These are phyloP conservation scores for Bombyx huttoni DNA, from an alignment of 2,888 invertebrate genomes.

Conservation along the genomic window DNA sequence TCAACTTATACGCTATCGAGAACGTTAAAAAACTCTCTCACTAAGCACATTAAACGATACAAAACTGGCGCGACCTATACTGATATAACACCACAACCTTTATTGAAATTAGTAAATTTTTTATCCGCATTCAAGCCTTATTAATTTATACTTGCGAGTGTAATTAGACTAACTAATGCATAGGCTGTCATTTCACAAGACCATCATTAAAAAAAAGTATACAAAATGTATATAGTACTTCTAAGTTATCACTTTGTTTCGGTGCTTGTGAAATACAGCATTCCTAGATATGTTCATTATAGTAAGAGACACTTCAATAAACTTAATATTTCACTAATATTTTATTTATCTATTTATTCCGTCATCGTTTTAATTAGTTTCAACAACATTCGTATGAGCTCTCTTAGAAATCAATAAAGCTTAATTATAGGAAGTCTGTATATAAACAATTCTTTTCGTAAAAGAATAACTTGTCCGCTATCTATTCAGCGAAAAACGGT, in stretches of 20 bases:
- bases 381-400: slow-evolving; percentile 15
- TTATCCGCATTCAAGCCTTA: neutral
- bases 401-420: slow-evolving; percentile 33
- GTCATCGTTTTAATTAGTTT: neutral
- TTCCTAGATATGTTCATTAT: slow-evolving; percentile 1
- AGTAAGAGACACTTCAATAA: neutral
- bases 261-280: neutral
- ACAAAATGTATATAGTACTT: slow-evolving; percentile 8
- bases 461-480: slow-evolving; percentile 60
- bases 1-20: no score
- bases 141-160: neutral
- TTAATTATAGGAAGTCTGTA: slow-evolving; percentile 39
- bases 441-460: slow-evolving; percentile 60
- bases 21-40: no score
- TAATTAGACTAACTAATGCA: neutral
- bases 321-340: neutral
- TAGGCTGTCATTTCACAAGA: neutral
- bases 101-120: neutral
- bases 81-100: no score
- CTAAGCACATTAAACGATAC: no score
- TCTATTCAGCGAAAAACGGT: slow-evolving; percentile 33
- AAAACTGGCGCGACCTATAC: neutral
- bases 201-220: slow-evolving; percentile 4
- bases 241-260: neutral
- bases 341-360: slow-evolving; percentile 11